Percentiles rank a stretch among this genome's conserved stretches.
phyloP scores from a whole-genome alignment of 2,888 invertebrate species.

The Muschampia plurimacula region DNA sequence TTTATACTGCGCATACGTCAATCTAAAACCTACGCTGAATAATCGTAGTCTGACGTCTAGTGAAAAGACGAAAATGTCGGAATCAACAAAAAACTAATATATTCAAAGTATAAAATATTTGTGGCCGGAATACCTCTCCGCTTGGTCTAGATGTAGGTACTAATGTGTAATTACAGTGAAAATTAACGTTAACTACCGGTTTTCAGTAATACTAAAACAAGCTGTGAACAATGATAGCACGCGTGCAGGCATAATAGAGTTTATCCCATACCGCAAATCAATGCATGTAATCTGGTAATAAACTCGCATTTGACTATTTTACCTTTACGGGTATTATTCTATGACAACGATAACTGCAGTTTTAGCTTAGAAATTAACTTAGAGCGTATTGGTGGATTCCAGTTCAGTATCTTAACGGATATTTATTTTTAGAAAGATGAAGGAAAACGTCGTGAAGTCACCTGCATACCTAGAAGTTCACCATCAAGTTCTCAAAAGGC shows the following conservation, averaged over 20 bases:
- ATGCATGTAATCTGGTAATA: constrained; percentile 19
- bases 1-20: no score
- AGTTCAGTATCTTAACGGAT: no score
- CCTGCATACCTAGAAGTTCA: no score
- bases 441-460: no score
- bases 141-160: not conserved
- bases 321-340: not conserved
- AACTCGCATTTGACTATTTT: constrained; percentile 24
- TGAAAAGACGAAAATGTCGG: no score
- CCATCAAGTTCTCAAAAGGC: no score
- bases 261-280: constrained; percentile 22
- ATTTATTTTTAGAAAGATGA: no score
- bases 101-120: no score
- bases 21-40: no score
- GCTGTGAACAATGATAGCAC: constrained; percentile 21
- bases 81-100: no score
- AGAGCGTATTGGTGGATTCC: not conserved
- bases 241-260: constrained; percentile 5
- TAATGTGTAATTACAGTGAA: not conserved
- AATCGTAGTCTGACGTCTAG: no score
- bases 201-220: constrained; percentile 11
- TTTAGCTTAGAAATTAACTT: not conserved
- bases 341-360: not conserved
- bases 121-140: not conserved
- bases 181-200: not conserved